Conservation (phyloP, 2,113 vertebrate species). For the Colinus virginianus region DNA sequence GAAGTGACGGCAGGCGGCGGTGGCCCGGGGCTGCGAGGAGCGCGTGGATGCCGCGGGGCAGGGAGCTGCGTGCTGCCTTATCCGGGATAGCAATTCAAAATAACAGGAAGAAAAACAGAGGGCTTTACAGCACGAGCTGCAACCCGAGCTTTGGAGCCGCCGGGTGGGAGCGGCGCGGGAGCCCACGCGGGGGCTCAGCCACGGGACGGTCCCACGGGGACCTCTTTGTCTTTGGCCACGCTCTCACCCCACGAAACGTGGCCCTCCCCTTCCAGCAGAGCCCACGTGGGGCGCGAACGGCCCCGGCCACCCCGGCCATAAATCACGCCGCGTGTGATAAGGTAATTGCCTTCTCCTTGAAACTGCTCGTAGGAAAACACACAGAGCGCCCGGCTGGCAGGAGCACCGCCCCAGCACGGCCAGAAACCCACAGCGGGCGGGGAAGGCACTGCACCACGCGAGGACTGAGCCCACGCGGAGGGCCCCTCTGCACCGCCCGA, state of each 20-base stretch:
- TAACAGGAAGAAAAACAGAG: no score
- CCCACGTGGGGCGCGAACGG: slow-evolving; percentile 30
- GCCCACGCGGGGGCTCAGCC: not conserved
- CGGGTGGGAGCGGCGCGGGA: not conserved
- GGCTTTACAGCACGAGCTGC: not conserved
- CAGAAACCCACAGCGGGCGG: slow-evolving; percentile 7
- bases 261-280: not conserved
- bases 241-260: not conserved
- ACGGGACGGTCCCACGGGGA: not conserved
- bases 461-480: rapidly evolving
- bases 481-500: not conserved
- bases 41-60: not conserved
- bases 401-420: not conserved
- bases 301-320: slow-evolving; percentile 78
- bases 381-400: slow-evolving; percentile 74
- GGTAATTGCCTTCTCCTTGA: slow-evolving; percentile 88
- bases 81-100: not conserved
- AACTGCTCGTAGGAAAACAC: slow-evolving; percentile 76
- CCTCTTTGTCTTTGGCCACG: slow-evolving; percentile 22
- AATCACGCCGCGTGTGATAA: slow-evolving; percentile 81
- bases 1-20: no score
- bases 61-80: not conserved
- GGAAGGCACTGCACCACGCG: not conserved
- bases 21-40: no score
- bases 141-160: slow-evolving; percentile 32